Base-by-base conservation (phyloP, 2,113 vertebrate species). In the Todiramphus saurophagus region DNA sequence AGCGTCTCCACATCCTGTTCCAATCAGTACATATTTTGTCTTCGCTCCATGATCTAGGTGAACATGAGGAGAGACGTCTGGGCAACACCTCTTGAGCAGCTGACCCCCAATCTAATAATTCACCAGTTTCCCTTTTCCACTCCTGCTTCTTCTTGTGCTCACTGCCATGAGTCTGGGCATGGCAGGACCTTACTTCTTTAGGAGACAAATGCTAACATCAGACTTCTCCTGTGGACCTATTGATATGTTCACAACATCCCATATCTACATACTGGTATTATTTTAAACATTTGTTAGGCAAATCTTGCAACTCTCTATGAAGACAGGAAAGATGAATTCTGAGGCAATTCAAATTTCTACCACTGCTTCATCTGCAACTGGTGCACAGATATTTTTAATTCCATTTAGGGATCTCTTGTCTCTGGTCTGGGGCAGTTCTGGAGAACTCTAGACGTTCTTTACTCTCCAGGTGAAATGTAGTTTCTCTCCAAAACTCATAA, bases 1-100 rank as follows among this genome's bases (percentile, higher is more conserved):
- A 48, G 66, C 43, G 73, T 46, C 44, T 87, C 89, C 83, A 69
- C 83, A 46, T 96, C 94, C 94, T 93, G 77, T 94, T 96, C 60
- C 95, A 93, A 31, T 95, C 88, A 82, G 23, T 24, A 23, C 35
- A 5, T 46, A 31, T 70, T 74, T 83, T 66, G 89, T 77, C 81
- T 95, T 94, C 62, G 0, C 78, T 59, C 91, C 67, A 7, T 51
- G 81, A 66, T 62, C 85, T 66, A 83, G 87, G 67, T 94, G 94
- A 94, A 62, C 89, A 82, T 15, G 74, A 82, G 31, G 64, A 92
- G 66, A 82, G 77, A 73, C 55, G 58, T 77, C 72, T 87, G 85
- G 73, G 55, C 28, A 72, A 89, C 94, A 89, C 77, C 81, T 85
- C 60, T 28, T 50, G 58, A 89, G 60, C 58, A 80, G 25, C 55